Conservation (phyloP, 2,113 vertebrate species). For the Callaeas wilsoni region DNA sequence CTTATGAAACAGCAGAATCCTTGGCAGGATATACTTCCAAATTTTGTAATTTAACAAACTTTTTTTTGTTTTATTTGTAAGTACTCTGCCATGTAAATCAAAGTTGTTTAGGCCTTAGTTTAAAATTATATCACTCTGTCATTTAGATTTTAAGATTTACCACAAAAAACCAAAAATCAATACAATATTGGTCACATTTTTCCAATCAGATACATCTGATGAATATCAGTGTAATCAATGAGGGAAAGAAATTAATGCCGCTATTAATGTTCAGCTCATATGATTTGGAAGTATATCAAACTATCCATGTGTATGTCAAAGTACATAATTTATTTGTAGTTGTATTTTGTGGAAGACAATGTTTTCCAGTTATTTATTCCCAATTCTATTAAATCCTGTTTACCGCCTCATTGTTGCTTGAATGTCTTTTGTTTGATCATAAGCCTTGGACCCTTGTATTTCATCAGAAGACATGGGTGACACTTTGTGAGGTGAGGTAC, state of each 20-base stretch:
- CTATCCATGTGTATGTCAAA: not conserved
- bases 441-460: not conserved
- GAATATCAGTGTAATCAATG: not conserved
- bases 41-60: not conserved
- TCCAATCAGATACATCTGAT: not conserved
- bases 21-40: not conserved
- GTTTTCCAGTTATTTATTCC: not conserved
- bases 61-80: not conserved
- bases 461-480: fast-evolving
- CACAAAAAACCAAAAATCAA: not conserved
- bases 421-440: not conserved
- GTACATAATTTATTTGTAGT: not conserved
- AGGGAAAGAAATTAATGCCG: not conserved
- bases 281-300: not conserved
- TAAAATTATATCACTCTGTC: not conserved
- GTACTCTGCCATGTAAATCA: not conserved
- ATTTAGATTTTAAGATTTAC: not conserved
- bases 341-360: not conserved
- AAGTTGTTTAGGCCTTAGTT: not conserved
- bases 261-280: not conserved
- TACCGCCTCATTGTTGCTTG: not conserved
- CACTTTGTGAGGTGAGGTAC: not conserved
- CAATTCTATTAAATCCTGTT: not conserved
- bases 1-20: not conserved
- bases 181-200: not conserved